These are phyloP conservation scores for Opisthograptis luteolata DNA, from an alignment of 2,888 invertebrate species.

Conservation along the genomic window DNA sequence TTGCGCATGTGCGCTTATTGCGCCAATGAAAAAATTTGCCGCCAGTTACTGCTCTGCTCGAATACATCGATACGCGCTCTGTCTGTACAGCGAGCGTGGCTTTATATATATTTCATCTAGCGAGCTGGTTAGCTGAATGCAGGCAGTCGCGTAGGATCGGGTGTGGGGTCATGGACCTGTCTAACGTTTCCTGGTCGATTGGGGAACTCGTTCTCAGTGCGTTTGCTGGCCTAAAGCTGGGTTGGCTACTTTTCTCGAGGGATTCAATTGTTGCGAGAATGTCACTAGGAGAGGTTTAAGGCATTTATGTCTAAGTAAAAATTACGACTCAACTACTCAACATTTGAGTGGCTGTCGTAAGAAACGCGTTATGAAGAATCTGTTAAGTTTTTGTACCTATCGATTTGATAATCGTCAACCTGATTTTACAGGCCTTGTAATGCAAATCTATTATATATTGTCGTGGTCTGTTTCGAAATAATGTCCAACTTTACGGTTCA, in stretches of 20 bases:
- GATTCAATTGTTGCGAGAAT: neutral
- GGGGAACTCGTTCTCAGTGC: slow-evolving; percentile 12
- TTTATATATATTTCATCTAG: slow-evolving; percentile 11
- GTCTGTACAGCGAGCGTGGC: neutral
- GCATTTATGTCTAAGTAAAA: too few species aligned
- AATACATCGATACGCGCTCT: slow-evolving; percentile 34
- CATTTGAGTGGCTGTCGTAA: slow-evolving; percentile 10
- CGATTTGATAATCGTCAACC: slow-evolving; percentile 40
- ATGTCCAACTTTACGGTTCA: slow-evolving; percentile 58
- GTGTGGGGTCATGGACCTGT: slow-evolving; percentile 32
- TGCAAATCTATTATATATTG: slow-evolving; percentile 51
- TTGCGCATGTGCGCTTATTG: slow-evolving; percentile 73
- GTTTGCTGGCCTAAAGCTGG: slow-evolving; percentile 1
- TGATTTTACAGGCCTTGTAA: slow-evolving; percentile 64
- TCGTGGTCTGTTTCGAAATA: slow-evolving; percentile 57
- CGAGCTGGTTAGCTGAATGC: slow-evolving; percentile 6
- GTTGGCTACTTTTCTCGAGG: neutral
- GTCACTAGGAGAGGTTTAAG: too few species aligned
- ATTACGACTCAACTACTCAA: too few species aligned
- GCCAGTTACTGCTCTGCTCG: slow-evolving; percentile 49
- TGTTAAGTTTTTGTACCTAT: slow-evolving; percentile 23
- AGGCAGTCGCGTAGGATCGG: slow-evolving; percentile 12
- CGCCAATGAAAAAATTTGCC: slow-evolving; percentile 81
- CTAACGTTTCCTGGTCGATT: slow-evolving; percentile 19
- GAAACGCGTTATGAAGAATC: slow-evolving; percentile 12